Percentiles rank a stretch among this genome's conserved stretches.
phyloP scores from a whole-genome alignment of 2,888 invertebrate genomes.

The Brenthis hecate region DNA sequence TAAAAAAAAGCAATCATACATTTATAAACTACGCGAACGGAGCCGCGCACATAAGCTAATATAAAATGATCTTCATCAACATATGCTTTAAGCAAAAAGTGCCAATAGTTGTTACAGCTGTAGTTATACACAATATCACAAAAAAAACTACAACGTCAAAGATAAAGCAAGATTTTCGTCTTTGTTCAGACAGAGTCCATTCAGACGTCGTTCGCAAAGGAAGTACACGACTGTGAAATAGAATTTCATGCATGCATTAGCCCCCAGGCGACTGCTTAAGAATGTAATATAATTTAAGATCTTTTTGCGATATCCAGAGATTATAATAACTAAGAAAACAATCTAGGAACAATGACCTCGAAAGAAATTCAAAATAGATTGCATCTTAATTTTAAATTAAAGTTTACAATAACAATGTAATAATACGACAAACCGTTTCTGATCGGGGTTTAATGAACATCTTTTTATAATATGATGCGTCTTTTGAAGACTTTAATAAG shows the following conservation, averaged over 20 bases:
- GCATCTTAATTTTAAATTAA: too few relatives aligned
- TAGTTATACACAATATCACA: constrained; percentile 2
- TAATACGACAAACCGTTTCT: too few relatives aligned
- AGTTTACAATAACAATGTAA: too few relatives aligned
- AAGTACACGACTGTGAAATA: constrained; percentile 79
- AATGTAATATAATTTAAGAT: constrained; percentile 22
- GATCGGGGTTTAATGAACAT: too few relatives aligned
- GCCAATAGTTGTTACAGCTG: not conserved
- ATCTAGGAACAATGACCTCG: not conserved
- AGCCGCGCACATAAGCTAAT: too few relatives aligned
- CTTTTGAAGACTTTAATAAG: too few relatives aligned
- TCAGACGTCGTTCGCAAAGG: constrained; percentile 78
- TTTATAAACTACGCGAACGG: too few relatives aligned
- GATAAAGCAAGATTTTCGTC: constrained; percentile 29
- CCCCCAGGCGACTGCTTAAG: constrained; percentile 34
- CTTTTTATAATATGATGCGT: too few relatives aligned
- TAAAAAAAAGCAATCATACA: too few relatives aligned
- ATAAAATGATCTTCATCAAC: too few relatives aligned
- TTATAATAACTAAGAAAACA: constrained; percentile 6
- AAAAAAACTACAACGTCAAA: constrained; percentile 24
- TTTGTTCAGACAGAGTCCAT: constrained; percentile 70
- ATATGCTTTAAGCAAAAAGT: too few relatives aligned
- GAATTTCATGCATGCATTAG: constrained; percentile 79
- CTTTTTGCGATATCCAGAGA: constrained; percentile 17
- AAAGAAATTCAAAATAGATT: constrained; percentile 1